These are phyloP conservation scores for Cyprinodon variegatus DNA, from an alignment of 2,113 vertebrate species.

Conservation along the genomic window DNA sequence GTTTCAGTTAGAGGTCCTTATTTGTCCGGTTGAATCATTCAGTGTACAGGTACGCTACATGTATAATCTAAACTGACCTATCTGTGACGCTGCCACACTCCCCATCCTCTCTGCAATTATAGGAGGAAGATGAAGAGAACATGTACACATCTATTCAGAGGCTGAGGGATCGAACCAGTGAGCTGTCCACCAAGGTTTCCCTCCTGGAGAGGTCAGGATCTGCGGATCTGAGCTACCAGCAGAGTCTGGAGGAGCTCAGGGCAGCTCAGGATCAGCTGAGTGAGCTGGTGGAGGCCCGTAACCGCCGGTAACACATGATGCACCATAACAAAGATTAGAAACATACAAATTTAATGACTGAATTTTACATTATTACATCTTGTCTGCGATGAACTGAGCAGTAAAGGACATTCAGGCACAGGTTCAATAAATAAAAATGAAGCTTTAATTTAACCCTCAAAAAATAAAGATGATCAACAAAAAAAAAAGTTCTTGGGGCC, in stretches of 20 bases:
- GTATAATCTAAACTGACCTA: background rate
- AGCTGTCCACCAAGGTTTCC: conserved; percentile 85
- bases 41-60: background rate
- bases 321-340: background rate
- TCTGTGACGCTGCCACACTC: background rate
- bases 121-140: conserved; percentile 90
- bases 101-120: conserved; percentile 3
- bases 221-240: conserved; percentile 84
- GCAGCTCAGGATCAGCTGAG: conserved; percentile 84
- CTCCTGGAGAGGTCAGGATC: conserved; percentile 82
- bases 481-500: too few relatives aligned
- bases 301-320: conserved; percentile 78
- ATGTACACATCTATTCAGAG: conserved; percentile 88
- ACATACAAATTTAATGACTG: background rate
- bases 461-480: too few relatives aligned
- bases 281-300: conserved; percentile 86
- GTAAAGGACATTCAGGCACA: too few relatives aligned
- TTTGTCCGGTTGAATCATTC: too few relatives aligned
- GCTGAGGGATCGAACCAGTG: conserved; percentile 83
- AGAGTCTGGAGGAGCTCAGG: conserved; percentile 84
- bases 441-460: too few relatives aligned
- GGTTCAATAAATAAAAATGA: too few relatives aligned
- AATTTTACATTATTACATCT: background rate
- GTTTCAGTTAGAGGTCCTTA: too few relatives aligned
- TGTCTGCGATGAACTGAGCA: too few relatives aligned